Conservation (phyloP, 2,113 vertebrate species). For the Cathartes aura region DNA sequence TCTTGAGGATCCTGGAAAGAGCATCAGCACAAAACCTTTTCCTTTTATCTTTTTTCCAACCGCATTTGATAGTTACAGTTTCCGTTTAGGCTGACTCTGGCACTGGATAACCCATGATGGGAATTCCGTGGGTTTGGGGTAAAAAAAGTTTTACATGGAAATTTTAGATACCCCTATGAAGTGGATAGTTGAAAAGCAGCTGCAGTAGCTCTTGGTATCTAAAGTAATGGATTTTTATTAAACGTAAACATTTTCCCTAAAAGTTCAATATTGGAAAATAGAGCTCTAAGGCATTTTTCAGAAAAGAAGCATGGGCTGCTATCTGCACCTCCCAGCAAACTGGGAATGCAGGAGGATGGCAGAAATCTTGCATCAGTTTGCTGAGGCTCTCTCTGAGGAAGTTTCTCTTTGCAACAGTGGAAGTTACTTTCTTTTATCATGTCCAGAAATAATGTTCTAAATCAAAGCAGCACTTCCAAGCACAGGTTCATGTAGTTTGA, state of each 20-base stretch:
- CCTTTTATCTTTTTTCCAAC: background rate
- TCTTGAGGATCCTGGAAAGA: background rate
- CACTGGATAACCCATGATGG: background rate
- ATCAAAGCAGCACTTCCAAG: background rate
- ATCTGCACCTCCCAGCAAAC: background rate
- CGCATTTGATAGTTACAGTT: background rate
- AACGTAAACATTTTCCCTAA: background rate
- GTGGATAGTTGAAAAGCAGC: background rate
- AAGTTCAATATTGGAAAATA: background rate
- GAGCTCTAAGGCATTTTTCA: background rate
- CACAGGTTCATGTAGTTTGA: background rate
- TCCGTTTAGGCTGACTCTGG: background rate
- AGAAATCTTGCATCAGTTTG: background rate
- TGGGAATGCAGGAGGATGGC: background rate
- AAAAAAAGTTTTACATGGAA: background rate
- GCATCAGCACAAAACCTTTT: background rate
- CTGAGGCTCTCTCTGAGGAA: background rate
- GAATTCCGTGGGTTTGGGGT: background rate
- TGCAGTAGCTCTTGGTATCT: background rate
- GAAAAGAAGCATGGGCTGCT: background rate
- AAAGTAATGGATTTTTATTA: conserved; percentile 1
- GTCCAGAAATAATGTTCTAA: background rate
- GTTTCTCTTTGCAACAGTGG: background rate
- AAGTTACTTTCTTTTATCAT: background rate
- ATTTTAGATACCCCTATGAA: background rate